Base-by-base conservation (phyloP, 2,888 invertebrate species). In the Stratiomys singularior region DNA sequence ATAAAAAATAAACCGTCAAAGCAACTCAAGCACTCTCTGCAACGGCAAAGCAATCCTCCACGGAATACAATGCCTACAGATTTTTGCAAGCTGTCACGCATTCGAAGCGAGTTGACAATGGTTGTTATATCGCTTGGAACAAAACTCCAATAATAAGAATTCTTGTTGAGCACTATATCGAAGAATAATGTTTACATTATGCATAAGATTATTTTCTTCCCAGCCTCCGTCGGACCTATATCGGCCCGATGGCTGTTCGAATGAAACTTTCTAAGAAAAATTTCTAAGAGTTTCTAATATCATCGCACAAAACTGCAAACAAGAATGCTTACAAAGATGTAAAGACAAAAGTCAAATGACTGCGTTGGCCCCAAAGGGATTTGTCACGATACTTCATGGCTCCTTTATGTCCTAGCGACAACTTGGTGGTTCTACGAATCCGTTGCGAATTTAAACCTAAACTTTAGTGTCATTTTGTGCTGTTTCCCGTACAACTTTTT, bases 381-480 rank as follows among this genome's bases (percentile, higher is more conserved):
- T 47, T 47, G 69, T 69, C 47, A 47, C 23, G 69, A 21, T 7
- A 23, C 44, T 69, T 47, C 23, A 23, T 18, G 37, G 23, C 47
- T 69, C 69, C n/a, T n/a, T n/a, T n/a, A 23, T 25, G 69, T 46
- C 69, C 30, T 37, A 1, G 37, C 15, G 18, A 4, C 27, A 37
- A 66, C 37, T 66, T 66, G 28, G 37, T 37, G 52, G 7, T 66
- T 30, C 25, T 27, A 52, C 28, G 11, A 28, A 52, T 28, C 78
- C 74, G 74, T 60, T n/a, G 77, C 47, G 78, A 77, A 77, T 79
- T 77, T 77, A 78, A 78, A 78, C 71, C 76, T 78, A 52, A 76
- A 76, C 76, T 78, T 78, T 78, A 78, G 78, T 78, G 78, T 78
- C 71, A 56, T 69, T 76, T 46, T 69, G 78, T 44, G 76, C 13